Conservation (phyloP, 1,140 invertebrate genomes). For the Leucophenga varia region DNA sequence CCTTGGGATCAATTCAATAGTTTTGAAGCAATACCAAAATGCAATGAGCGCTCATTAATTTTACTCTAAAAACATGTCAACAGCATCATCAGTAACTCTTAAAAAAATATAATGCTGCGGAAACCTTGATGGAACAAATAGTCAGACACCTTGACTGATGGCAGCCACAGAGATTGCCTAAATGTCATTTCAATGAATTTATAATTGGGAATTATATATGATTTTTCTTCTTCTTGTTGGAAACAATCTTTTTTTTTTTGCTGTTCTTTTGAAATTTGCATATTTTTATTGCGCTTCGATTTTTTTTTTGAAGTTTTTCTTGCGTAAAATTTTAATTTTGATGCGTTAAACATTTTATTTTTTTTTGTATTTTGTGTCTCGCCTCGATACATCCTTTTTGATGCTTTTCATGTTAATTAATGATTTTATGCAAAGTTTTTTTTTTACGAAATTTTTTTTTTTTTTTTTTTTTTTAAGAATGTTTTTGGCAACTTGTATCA, state of each 20-base stretch:
- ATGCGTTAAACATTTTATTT: not conserved
- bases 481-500: slow-evolving; percentile 40
- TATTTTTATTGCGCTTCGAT: slow-evolving; percentile 9
- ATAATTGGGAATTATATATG: slow-evolving; percentile 48
- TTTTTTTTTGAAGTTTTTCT: not conserved
- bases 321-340: not conserved
- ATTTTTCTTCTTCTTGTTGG: not conserved
- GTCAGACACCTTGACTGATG: slow-evolving; percentile 28
- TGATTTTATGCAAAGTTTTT: slow-evolving; percentile 46
- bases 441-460: slow-evolving; percentile 10
- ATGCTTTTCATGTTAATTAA: slow-evolving; percentile 41
- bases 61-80: slow-evolving; percentile 13
- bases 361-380: slow-evolving; percentile 13
- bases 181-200: slow-evolving; percentile 56
- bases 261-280: slow-evolving; percentile 15
- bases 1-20: not conserved
- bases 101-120: too few species aligned
- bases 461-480: slow-evolving; percentile 11
- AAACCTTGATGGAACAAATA: too few species aligned
- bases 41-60: slow-evolving; percentile 40
- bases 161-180: slow-evolving; percentile 21
- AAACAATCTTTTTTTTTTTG: slow-evolving; percentile 6
- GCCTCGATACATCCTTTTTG: slow-evolving; percentile 11
- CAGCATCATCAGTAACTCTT: too few species aligned
- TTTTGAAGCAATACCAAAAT: too few species aligned